A percentile compares a stretch with the other conserved stretches of the same genome.
These are phyloP conservation scores for Gavia stellata DNA, from an alignment of 2,113 vertebrate genomes.

Conservation along the genomic window DNA sequence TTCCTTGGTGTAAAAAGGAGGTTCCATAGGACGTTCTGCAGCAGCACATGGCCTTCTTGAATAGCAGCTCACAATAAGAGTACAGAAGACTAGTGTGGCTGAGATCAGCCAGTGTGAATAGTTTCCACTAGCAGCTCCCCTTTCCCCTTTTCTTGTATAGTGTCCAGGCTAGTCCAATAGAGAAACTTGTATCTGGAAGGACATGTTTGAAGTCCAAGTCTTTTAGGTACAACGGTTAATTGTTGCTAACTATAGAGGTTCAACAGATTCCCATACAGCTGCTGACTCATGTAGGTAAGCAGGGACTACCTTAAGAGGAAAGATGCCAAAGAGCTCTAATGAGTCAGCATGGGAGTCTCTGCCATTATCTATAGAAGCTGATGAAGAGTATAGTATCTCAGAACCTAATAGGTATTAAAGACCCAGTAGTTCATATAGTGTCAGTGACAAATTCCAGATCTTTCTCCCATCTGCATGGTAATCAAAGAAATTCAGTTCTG, in stretches of 20 bases:
- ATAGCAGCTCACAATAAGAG: background rate
- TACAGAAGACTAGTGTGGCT: background rate
- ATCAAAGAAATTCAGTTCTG: background rate
- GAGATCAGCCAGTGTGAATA: background rate
- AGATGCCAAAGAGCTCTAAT: background rate
- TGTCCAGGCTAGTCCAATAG: background rate
- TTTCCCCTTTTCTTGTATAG: background rate
- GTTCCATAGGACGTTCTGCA: background rate
- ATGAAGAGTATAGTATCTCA: background rate
- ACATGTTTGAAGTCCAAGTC: background rate
- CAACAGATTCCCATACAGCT: background rate
- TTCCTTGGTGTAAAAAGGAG: background rate
- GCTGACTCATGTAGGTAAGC: background rate
- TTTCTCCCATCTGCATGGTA: background rate
- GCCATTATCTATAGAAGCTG: background rate
- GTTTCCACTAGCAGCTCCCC: background rate
- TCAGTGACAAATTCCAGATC: background rate
- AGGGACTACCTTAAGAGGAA: background rate
- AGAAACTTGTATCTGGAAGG: background rate
- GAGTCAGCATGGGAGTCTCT: background rate
- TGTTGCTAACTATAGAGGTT: background rate
- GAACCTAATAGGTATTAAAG: background rate
- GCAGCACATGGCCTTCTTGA: background rate
- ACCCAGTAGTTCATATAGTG: background rate
- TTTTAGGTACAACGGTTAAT: background rate